Evolutionary conservation across 2,113 vertebrate species (phyloP).

Genomic region (Corythaixoides concolor): DNA sequence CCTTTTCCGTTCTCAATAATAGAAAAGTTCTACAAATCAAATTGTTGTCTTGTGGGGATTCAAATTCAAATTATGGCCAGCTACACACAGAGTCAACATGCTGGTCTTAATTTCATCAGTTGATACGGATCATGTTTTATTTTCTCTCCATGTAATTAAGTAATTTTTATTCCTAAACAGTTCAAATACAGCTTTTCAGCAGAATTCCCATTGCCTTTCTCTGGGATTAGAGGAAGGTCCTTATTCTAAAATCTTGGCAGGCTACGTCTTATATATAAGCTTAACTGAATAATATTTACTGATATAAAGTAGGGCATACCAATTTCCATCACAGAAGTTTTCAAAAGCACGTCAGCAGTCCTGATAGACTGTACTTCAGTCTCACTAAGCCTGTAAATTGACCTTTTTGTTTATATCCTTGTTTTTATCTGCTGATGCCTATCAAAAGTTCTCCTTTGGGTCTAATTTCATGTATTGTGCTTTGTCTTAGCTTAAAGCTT

Average conservation of each 20-base stretch:
- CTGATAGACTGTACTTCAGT: neutral
- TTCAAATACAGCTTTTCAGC: neutral
- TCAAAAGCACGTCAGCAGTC: neutral
- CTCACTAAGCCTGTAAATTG: neutral
- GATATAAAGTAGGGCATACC: neutral
- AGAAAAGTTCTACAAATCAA: neutral
- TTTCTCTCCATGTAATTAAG: neutral
- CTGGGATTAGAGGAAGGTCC: neutral
- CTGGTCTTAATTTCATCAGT: neutral
- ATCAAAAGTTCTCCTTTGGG: neutral
- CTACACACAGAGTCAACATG: neutral
- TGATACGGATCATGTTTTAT: slow-evolving; percentile 5
- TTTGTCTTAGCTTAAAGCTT: neutral
- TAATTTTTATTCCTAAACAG: neutral
- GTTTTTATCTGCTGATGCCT: neutral
- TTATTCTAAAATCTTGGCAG: neutral
- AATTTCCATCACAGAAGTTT: neutral
- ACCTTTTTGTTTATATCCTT: neutral
- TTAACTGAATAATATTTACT: neutral
- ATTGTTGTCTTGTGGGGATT: neutral
- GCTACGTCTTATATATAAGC: neutral
- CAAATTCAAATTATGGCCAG: neutral
- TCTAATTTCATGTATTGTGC: neutral
- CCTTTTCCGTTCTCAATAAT: neutral
- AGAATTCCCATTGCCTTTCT: neutral